Conservation (phyloP, 37 sponge, comb jelly and placozoan species). For the Geodia barretti region DNA sequence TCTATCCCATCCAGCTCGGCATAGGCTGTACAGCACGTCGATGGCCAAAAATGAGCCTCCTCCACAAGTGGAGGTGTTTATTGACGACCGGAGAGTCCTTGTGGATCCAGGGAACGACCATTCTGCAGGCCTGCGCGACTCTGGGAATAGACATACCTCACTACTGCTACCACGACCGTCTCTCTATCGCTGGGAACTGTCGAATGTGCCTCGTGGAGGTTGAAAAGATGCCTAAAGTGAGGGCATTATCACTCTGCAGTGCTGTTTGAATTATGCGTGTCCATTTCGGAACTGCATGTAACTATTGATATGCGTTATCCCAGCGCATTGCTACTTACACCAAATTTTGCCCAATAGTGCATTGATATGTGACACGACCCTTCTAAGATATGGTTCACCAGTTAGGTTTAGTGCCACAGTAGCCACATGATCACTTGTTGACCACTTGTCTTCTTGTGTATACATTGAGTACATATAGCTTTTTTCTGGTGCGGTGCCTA, state of each 20-base stretch:
- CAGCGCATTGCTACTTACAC: no score
- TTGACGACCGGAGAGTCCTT: constrained; percentile 78
- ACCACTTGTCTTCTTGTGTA: no score
- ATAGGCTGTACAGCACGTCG: constrained; percentile 12
- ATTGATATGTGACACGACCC: no score
- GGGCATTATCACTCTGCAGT: background rate
- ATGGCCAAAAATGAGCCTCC: constrained; percentile 55
- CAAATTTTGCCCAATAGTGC: no score
- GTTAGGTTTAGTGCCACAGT: no score
- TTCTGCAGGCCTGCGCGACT: constrained; percentile 94
- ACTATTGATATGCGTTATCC: background rate
- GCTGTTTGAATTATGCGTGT: background rate
- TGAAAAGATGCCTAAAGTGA: constrained; percentile 90
- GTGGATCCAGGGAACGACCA: constrained; percentile 92
- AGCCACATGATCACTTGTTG: no score
- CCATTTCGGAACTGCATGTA: no score
- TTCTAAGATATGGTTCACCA: no score
- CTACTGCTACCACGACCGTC: constrained; percentile 96
- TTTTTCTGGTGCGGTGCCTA: no score
- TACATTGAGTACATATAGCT: no score
- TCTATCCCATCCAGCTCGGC: background rate
- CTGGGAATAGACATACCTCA: constrained; percentile 95
- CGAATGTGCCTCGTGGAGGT: constrained; percentile 98
- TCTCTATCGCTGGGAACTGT: constrained; percentile 97
- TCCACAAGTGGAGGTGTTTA: constrained; percentile 88